Conservation (phyloP, 2,888 invertebrate genomes). For the Vandiemenella viatica region DNA sequence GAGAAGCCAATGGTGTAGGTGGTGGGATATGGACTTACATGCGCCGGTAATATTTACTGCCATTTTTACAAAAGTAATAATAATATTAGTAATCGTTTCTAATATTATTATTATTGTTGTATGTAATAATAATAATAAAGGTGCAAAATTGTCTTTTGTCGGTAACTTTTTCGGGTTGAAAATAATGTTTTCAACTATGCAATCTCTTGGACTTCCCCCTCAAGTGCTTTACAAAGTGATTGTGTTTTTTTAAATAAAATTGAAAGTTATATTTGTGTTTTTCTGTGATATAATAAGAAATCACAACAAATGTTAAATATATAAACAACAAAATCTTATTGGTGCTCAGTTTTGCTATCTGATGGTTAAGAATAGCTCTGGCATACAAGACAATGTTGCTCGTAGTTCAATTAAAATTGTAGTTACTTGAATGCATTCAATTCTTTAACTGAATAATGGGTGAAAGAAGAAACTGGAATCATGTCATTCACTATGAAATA, state of each 20-base stretch:
- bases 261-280: slow-evolving; percentile 19
- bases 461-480: not conserved
- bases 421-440: not conserved
- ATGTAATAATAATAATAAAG: no score
- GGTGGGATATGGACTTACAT: no score
- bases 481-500: not conserved
- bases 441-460: not conserved
- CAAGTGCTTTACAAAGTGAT: slow-evolving; percentile 24
- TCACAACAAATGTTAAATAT: slow-evolving; percentile 14
- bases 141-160: slow-evolving; percentile 5
- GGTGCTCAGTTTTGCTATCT: slow-evolving; percentile 21
- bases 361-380: slow-evolving; percentile 8
- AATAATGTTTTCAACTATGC: slow-evolving; percentile 15
- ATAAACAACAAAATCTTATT: slow-evolving; percentile 18
- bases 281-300: slow-evolving; percentile 23
- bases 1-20: no score
- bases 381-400: slow-evolving; percentile 11
- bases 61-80: slow-evolving; percentile 7
- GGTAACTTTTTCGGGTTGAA: slow-evolving; percentile 11
- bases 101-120: no score
- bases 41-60: slow-evolving; percentile 13
- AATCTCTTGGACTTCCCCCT: slow-evolving; percentile 22
- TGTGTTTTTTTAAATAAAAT: slow-evolving; percentile 18
- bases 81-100: no score
- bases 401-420: slow-evolving; percentile 15